phyloP scores from a whole-genome alignment of 2,888 invertebrate genomes.

The Trichogramma dendrolimi region DNA sequence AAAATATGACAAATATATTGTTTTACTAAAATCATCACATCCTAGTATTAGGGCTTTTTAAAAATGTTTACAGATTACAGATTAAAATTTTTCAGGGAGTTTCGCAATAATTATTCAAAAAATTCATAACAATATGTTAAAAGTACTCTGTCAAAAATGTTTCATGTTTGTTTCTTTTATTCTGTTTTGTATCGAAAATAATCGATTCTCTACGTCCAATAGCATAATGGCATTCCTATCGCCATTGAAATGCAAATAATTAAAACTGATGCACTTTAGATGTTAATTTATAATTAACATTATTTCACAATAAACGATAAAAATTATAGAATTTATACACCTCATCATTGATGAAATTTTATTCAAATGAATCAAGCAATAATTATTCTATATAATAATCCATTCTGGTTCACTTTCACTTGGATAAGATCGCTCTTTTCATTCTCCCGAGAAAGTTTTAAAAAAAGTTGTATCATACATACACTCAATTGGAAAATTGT shows the following conservation, averaged over 20 bases:
- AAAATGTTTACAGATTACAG: not conserved
- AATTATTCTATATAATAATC: conserved; percentile 5
- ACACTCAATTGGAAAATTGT: conserved; percentile 7
- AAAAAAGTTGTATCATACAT: conserved; percentile 10
- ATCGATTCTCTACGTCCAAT: conserved; percentile 27
- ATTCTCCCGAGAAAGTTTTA: not conserved
- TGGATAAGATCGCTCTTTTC: not conserved
- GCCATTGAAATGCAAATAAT: conserved; percentile 16
- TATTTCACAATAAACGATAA: conserved; percentile 8
- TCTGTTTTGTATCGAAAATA: conserved; percentile 14
- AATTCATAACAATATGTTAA: conserved; percentile 29
- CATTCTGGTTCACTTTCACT: conserved; percentile 1
- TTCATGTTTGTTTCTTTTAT: conserved; percentile 13
- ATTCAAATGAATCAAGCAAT: conserved; percentile 16
- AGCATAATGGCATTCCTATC: conserved; percentile 9
- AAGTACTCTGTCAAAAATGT: conserved; percentile 26
- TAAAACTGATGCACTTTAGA: conserved; percentile 2
- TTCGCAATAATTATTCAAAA: conserved; percentile 14
- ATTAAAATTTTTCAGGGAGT: conserved; percentile 12
- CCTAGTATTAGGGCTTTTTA: conserved; percentile 11
- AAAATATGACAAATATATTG: conserved; percentile 20
- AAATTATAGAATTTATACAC: conserved; percentile 14
- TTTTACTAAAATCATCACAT: conserved; percentile 19
- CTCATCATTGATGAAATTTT: conserved; percentile 14
- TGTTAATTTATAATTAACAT: conserved; percentile 10